Evolutionary conservation across 2,888 invertebrate species (phyloP).

Genomic region (Hoplodrina blanda): DNA sequence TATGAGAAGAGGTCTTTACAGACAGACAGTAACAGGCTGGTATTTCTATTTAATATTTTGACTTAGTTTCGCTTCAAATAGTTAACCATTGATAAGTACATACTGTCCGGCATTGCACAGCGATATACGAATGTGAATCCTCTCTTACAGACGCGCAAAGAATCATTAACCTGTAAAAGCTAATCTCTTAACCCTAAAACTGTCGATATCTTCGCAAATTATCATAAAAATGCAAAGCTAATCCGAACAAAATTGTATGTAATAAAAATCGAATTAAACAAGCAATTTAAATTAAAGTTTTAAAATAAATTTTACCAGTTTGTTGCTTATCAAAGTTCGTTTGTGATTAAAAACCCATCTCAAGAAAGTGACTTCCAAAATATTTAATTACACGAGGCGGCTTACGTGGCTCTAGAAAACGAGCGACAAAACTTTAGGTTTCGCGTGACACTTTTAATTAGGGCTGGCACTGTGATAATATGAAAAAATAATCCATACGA

Average conservation of each 20-base stretch:
- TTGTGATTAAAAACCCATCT: constrained; percentile 63
- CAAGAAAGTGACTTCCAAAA: constrained; percentile 58
- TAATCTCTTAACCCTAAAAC: constrained; percentile 17
- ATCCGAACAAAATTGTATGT: constrained; percentile 46
- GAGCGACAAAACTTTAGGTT: constrained; percentile 64
- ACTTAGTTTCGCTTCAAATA: no score
- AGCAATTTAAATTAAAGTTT: constrained; percentile 57
- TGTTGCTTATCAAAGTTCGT: constrained; percentile 59
- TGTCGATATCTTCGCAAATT: constrained; percentile 38
- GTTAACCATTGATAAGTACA: no score
- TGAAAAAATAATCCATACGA: no score
- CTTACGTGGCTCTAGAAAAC: constrained; percentile 62
- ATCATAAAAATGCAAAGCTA: constrained; percentile 40
- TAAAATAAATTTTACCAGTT: constrained; percentile 37
- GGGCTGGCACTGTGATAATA: constrained; percentile 34
- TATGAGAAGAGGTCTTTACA: no score
- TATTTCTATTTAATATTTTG: no score
- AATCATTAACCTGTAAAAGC: neutral
- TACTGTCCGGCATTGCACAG: no score
- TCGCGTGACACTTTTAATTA: constrained; percentile 67
- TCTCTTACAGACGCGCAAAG: constrained; percentile 5
- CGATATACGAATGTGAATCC: neutral
- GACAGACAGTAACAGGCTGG: no score
- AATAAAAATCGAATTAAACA: constrained; percentile 59
- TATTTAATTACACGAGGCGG: constrained; percentile 63